Evolutionary conservation across 2,888 invertebrate species (phyloP).

Genomic region (Pristionchus entomophagus): DNA sequence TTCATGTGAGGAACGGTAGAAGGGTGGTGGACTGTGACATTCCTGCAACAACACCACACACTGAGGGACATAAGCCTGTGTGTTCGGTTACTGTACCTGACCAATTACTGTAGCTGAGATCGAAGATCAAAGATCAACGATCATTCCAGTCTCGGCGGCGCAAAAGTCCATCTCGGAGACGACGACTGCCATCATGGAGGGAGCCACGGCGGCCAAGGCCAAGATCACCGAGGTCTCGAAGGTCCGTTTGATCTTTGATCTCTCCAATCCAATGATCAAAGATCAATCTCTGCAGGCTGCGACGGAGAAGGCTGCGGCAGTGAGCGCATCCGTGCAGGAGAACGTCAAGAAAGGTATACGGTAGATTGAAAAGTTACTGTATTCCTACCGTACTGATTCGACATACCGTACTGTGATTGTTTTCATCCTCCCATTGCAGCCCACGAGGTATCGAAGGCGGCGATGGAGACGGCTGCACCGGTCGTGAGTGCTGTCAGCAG

Average conservation of each 20-base stretch:
- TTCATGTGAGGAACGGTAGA: not conserved
- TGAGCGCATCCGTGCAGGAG: not conserved
- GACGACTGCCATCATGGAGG: conserved; percentile 14
- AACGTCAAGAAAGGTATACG: conserved; percentile 23
- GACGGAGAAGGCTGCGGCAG: not conserved
- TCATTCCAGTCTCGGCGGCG: not conserved
- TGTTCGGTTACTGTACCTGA: too few species aligned
- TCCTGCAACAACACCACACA: not conserved
- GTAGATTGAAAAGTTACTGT: not conserved
- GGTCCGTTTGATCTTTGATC: not conserved
- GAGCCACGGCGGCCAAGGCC: not conserved
- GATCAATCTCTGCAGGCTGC: not conserved
- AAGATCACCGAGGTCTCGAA: conserved; percentile 7
- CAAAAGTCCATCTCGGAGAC: not conserved
- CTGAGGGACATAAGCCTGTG: too few species aligned
- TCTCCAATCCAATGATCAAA: not conserved
- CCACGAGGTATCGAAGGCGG: not conserved
- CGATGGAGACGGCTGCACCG: not conserved
- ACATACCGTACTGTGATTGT: too few species aligned
- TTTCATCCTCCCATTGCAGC: not conserved
- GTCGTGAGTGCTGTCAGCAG: not conserved
- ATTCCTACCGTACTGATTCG: too few species aligned
- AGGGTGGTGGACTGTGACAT: not conserved
- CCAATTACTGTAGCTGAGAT: not conserved
- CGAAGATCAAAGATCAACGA: not conserved